Conservation (phyloP, 1,140 invertebrate genomes). For the Zaprionus ghesquierei region DNA sequence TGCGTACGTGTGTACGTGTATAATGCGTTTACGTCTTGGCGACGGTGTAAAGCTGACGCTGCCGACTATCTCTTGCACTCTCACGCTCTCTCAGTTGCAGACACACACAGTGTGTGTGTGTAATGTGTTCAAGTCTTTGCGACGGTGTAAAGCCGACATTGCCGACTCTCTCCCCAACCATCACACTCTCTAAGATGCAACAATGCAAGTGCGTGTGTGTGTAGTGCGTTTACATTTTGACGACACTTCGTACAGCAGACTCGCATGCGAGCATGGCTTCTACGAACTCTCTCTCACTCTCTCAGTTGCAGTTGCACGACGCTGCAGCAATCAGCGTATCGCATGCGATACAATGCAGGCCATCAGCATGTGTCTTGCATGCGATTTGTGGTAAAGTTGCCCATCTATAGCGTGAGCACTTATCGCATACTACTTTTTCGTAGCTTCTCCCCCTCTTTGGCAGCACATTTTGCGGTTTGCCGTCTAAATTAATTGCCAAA, state of each 20-base stretch:
- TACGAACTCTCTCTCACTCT: too few relatives aligned
- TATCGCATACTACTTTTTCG: constrained; percentile 44
- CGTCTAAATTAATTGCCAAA: constrained; percentile 48
- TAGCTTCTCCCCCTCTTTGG: background rate
- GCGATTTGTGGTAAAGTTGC: background rate
- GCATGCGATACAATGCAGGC: background rate
- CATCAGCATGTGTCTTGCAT: background rate
- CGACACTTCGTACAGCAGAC: background rate
- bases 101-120: background rate
- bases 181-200: too few relatives aligned
- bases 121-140: too few relatives aligned
- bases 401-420: background rate
- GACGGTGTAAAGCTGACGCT: background rate
- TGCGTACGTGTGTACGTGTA: background rate
- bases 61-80: background rate
- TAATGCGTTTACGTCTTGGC: background rate
- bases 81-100: background rate
- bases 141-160: too few relatives aligned
- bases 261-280: too few relatives aligned
- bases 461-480: constrained; percentile 1
- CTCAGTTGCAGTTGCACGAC: background rate
- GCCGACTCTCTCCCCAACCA: too few relatives aligned
- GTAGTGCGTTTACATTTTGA: background rate
- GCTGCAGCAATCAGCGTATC: too few relatives aligned
- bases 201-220: too few relatives aligned